These are phyloP conservation scores for Hyperopisus bebe DNA, from an alignment of 2,113 vertebrate species.

Conservation along the genomic window DNA sequence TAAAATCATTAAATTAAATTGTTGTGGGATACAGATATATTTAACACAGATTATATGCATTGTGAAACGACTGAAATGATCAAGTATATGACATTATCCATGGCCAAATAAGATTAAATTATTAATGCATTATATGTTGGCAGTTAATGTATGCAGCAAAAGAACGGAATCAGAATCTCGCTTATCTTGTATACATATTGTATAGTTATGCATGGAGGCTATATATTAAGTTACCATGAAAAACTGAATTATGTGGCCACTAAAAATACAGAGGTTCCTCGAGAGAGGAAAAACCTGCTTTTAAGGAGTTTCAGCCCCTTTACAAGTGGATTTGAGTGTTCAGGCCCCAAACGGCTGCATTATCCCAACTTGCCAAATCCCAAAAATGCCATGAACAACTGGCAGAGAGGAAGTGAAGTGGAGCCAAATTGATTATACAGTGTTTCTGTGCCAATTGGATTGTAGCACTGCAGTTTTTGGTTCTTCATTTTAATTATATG, in stretches of 20 bases:
- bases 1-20: neutral
- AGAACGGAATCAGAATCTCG: neutral
- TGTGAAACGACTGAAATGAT: neutral
- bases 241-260: neutral
- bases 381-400: conserved; percentile 14
- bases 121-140: neutral
- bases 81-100: neutral
- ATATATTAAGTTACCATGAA: neutral
- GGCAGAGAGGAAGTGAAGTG: neutral
- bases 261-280: neutral
- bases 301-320: neutral
- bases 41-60: neutral
- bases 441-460: conserved; percentile 11
- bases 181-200: neutral
- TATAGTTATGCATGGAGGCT: neutral
- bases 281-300: neutral
- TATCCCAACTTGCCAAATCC: neutral
- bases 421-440: conserved; percentile 19
- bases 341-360: neutral
- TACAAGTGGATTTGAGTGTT: neutral
- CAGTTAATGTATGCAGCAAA: neutral
- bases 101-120: neutral
- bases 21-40: neutral
- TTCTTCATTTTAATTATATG: neutral
- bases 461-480: neutral